Evolutionary conservation across 2,113 vertebrate species (phyloP).

Genomic region (Ammodramus savannarum): DNA sequence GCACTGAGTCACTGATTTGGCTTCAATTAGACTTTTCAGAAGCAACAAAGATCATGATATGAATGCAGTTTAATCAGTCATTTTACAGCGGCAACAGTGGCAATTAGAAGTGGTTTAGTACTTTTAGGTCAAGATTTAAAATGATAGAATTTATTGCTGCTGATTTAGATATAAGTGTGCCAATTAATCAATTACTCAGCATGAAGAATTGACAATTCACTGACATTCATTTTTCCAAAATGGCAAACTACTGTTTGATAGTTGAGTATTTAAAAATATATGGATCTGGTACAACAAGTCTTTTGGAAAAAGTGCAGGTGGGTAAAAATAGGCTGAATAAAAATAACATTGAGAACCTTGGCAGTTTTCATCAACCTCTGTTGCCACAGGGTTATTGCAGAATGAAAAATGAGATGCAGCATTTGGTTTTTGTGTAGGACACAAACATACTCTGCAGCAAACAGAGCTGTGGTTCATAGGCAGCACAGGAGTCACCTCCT

Average conservation of each 20-base stretch:
- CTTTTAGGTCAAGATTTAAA: constrained; percentile 73
- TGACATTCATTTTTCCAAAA: constrained; percentile 63
- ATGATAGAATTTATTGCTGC: constrained; percentile 66
- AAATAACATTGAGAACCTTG: not conserved
- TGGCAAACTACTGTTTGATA: constrained; percentile 53
- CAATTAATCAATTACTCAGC: constrained; percentile 74
- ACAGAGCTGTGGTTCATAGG: not conserved
- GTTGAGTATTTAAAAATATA: not conserved
- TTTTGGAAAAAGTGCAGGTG: not conserved
- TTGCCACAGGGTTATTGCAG: not conserved
- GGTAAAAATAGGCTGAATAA: not conserved
- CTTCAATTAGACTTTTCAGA: constrained; percentile 51
- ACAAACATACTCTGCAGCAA: not conserved
- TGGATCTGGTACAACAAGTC: not conserved
- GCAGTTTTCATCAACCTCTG: not conserved
- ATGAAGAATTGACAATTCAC: constrained; percentile 72
- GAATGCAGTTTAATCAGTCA: constrained; percentile 62
- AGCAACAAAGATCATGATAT: constrained; percentile 40
- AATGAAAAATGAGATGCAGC: not conserved
- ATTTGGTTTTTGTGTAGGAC: not conserved
- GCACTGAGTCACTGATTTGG: not conserved
- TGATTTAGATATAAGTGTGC: constrained; percentile 75
- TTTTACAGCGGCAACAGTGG: constrained; percentile 45
- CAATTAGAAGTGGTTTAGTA: constrained; percentile 64
- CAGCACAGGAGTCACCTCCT: not conserved